These are phyloP conservation scores for Ornithoptera alexandrae DNA, from an alignment of 2,888 invertebrate species.

Conservation along the genomic window DNA sequence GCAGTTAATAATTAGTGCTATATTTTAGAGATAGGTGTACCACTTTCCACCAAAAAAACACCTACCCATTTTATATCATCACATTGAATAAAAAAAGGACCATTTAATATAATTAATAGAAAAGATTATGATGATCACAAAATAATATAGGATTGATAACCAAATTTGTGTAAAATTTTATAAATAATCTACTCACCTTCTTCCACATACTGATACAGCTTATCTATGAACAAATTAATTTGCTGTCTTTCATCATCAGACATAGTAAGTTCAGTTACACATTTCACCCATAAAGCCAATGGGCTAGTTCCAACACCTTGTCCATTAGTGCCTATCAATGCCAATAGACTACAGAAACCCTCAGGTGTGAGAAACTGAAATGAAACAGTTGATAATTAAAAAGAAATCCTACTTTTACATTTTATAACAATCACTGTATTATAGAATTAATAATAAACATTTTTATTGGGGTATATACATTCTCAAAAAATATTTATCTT, in stretches of 20 bases:
- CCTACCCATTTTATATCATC: too few species aligned
- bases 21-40: too few species aligned
- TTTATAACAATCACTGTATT: too few species aligned
- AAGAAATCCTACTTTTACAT: neutral
- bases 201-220: constrained; percentile 90
- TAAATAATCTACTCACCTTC: constrained; percentile 79
- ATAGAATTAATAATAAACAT: too few species aligned
- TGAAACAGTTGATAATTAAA: neutral
- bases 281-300: constrained; percentile 91
- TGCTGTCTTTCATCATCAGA: constrained; percentile 83
- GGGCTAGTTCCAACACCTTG: constrained; percentile 97
- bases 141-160: too few species aligned
- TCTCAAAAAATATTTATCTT: too few species aligned
- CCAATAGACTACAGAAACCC: constrained; percentile 87
- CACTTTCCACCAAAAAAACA: too few species aligned
- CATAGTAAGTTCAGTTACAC: constrained; percentile 84
- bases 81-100: too few species aligned
- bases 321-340: constrained; percentile 92
- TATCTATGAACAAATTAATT: constrained; percentile 88
- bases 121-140: too few species aligned
- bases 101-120: too few species aligned
- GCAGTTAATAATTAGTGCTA: too few species aligned
- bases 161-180: neutral
- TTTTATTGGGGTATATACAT: too few species aligned
- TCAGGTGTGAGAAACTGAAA: constrained; percentile 86